These are phyloP conservation scores for Gryllus bimaculatus DNA, from an alignment of 1,140 invertebrate species.

Conservation along the genomic window DNA sequence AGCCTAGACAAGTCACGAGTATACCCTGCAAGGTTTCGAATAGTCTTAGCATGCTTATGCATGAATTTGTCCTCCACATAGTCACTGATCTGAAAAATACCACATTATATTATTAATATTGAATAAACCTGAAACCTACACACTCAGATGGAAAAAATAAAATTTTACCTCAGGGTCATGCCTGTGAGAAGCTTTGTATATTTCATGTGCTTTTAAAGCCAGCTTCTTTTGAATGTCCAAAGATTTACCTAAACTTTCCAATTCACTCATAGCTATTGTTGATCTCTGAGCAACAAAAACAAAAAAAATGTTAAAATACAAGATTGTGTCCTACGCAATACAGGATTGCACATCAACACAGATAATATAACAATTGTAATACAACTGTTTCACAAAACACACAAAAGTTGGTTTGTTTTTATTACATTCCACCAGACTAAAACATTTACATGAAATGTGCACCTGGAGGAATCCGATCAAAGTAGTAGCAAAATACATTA, in stretches of 20 bases:
- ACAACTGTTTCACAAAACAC: too few species aligned
- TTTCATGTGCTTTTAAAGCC: slow-evolving; percentile 50
- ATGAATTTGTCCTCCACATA: slow-evolving; percentile 67
- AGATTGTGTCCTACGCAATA: too few species aligned
- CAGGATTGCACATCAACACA: background rate
- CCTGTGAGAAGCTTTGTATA: slow-evolving; percentile 46
- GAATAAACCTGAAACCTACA: background rate
- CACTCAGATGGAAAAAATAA: background rate
- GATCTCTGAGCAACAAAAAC: background rate
- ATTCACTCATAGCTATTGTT: slow-evolving; percentile 39
- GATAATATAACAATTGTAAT: too few species aligned
- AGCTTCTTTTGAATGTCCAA: slow-evolving; percentile 64
- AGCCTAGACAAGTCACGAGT: slow-evolving; percentile 58
- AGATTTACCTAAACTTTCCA: slow-evolving; percentile 60
- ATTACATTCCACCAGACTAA: too few species aligned
- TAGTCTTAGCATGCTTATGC: slow-evolving; percentile 50
- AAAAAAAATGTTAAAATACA: background rate
- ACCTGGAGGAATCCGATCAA: too few species aligned
- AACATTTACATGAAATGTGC: too few species aligned
- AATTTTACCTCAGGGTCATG: slow-evolving; percentile 53
- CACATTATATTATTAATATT: background rate
- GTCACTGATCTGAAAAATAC: slow-evolving; percentile 43
- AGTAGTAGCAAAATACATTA: too few species aligned
- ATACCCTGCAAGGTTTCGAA: slow-evolving; percentile 60
- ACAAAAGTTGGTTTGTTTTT: too few species aligned